Evolutionary conservation across 2,797 vertebrate genomes (phyloP), one percentile per base, ranked within the genome.

Genomic region (Falco columbarius): DNA sequence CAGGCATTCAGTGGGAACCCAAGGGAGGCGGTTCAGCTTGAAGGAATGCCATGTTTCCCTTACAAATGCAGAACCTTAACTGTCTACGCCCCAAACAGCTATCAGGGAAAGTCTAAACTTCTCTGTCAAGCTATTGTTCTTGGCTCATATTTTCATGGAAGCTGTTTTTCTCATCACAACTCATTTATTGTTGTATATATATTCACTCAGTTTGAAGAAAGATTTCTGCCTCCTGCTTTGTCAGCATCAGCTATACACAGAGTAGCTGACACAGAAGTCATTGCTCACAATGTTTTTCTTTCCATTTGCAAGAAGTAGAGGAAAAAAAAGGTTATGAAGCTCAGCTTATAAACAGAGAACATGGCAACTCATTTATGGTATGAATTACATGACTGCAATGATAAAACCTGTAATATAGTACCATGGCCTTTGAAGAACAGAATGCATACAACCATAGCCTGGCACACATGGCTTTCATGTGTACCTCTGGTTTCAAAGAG

Each of bases 1-100:
- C 82, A 96, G 95, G 94, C 95, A 97, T 96, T 89, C 85, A 94
- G 95, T 40, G 76, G 85, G 73, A 95, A 95, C 93, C 85, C 96
- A 84, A 90, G 96, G 96, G 96, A 97, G 95, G 87, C 95, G 85
- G 91, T 71, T 95, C 93, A 95, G 91, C 94, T 95, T 49, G 88
- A 84, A 96, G 94, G 95, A 97, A 96, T 97, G 95, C 77, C 55
- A 70, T 81, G 68, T 93, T 97, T 95, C 82, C 87, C 82, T 95
- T 81, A 85, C 94, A 93, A 81, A 83, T 0, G 32, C 87, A 94
- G 26, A 89, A 88, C 61, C 68, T 94, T 94, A 67, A 93, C 95
- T 91, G 88, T 94, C 95, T 91, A 90, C 40, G 1, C 91, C 95
- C 94, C 90, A 73, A 85, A 52, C 81, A 91, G 56, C 40, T 58